phyloP scores from a whole-genome alignment of 1,140 invertebrate genomes.

The Lucilia cuprina region DNA sequence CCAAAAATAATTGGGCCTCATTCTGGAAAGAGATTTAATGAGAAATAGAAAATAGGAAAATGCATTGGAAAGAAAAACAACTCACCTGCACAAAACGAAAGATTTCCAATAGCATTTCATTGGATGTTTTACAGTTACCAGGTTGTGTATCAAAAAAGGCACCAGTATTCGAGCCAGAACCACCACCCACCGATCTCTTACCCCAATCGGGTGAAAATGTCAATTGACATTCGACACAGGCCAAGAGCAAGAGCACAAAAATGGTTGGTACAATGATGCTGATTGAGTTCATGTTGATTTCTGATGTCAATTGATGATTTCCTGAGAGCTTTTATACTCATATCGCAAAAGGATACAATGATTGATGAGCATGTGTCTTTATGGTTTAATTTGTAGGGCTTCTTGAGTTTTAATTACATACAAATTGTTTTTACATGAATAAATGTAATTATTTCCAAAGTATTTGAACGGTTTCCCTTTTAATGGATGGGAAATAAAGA shows the following conservation, averaged over 20 bases:
- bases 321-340: constrained; percentile 22
- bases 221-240: constrained; percentile 54
- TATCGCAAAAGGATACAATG: background rate
- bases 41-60: background rate
- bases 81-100: constrained; percentile 53
- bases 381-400: background rate
- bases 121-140: constrained; percentile 57
- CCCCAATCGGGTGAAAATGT: constrained; percentile 62
- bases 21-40: too few species aligned
- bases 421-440: too few species aligned
- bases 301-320: constrained; percentile 11
- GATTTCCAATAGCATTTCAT: constrained; percentile 59
- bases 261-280: constrained; percentile 42
- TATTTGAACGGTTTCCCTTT: background rate
- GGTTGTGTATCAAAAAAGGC: constrained; percentile 49
- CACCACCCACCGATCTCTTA: constrained; percentile 51
- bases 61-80: background rate
- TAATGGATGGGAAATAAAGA: background rate
- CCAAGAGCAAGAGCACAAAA: constrained; percentile 47
- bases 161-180: constrained; percentile 38
- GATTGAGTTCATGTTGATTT: constrained; percentile 36
- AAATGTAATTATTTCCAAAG: background rate
- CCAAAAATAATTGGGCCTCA: constrained; percentile 56
- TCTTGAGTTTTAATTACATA: background rate
- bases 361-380: background rate